Evolutionary conservation across 2,113 vertebrate genomes (phyloP).

Genomic region (Mustela nigripes): DNA sequence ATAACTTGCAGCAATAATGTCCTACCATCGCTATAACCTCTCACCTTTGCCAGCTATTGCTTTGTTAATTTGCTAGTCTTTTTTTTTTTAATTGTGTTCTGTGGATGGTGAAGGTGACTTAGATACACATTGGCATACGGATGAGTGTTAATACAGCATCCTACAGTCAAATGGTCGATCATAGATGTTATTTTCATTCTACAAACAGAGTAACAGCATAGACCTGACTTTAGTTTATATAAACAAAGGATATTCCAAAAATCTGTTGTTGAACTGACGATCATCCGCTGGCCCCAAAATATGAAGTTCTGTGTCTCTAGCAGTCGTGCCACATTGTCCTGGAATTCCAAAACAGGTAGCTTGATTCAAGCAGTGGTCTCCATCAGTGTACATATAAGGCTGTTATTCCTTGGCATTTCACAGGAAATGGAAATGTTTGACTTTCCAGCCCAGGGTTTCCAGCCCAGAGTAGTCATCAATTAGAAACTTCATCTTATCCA

Average conservation of each 20-base stretch:
- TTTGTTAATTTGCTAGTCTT: not conserved
- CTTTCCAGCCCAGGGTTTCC: not conserved
- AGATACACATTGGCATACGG: not conserved
- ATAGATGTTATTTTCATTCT: not conserved
- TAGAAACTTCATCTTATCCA: not conserved
- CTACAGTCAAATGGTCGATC: not conserved
- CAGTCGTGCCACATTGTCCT: not conserved
- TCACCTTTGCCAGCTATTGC: not conserved
- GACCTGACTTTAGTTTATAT: not conserved
- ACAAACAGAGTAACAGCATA: not conserved
- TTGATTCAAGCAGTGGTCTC: not conserved
- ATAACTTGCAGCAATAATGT: not conserved
- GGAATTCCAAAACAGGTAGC: not conserved
- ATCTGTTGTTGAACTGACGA: not conserved
- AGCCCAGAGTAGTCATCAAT: not conserved
- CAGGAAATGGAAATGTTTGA: not conserved
- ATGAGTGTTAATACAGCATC: not conserved
- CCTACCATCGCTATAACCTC: rapidly evolving
- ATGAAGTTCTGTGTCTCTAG: not conserved
- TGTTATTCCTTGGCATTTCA: not conserved
- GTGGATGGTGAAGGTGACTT: not conserved
- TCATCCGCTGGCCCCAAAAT: not conserved
- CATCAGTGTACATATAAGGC: not conserved
- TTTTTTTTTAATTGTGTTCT: not conserved
- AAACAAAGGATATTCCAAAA: not conserved